Base-by-base conservation (phyloP, 2,797 vertebrate genomes). In the Neoniphon sammara region DNA sequence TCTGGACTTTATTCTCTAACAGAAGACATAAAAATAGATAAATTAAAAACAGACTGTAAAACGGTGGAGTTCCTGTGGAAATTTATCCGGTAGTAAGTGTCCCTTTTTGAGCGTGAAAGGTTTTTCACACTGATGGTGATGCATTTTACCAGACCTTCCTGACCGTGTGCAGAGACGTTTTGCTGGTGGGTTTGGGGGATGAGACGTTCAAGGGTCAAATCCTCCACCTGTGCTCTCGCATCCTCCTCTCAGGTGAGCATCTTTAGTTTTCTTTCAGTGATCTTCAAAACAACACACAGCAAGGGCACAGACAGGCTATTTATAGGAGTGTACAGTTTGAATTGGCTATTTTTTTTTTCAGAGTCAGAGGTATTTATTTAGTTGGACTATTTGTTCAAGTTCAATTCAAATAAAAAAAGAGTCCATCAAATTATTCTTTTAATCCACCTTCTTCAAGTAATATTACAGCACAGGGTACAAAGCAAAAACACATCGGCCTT, bases 101-200 rank as follows among this genome's bases (percentile, higher is more conserved):
- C 7, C n/a, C 42, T 10, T 20, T 23, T 36, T 67, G 18, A 1
- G 2, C 34, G 9, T 72, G 10, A 66, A 44, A 50, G 2, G 0
- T 63, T 61, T 67, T 21, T 27, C 54, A 23, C 44, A 0, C 1
- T 66, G 39, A 59, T 14, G 1, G 4, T 30, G 34, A 58, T 75
- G 49, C 0, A 0, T 67, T 58, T 58, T 10, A 4, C 15, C 92
- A 98, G 97, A 91, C 81, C 49, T 97, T 95, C 86, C 87, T 98
- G 84, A 84, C 87, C 0, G 91, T 96, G 17, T 95, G 94, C 80
- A 94, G 94, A 68, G 96, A 98, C 4, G 87, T 95, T 55, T 69
- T 98, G 53, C 95, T 96, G 59, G 93, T 98, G 42, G 95, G 96
- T 84, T 91, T 97, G 65, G 96, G 93, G 0, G 94, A 96, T 53